Conservation (phyloP, 1,140 invertebrate genomes). For the Oncopodura yosiiana region DNA sequence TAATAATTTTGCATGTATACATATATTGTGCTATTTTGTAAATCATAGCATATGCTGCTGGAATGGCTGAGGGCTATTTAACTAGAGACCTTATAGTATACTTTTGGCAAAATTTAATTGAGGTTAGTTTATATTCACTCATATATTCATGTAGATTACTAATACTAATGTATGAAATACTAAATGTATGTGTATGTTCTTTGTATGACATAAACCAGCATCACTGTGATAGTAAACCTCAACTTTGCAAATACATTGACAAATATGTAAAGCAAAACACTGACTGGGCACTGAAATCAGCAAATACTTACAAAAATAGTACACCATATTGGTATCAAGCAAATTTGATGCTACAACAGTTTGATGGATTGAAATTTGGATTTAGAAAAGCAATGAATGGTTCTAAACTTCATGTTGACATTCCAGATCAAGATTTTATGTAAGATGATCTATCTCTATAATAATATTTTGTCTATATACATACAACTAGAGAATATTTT, state of each 20-base stretch:
- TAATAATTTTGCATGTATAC: too few relatives aligned
- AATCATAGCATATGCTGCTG: slow-evolving; percentile 83
- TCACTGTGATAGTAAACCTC: slow-evolving; percentile 55
- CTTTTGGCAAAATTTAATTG: slow-evolving; percentile 68
- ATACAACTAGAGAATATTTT: background rate
- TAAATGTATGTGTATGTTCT: background rate
- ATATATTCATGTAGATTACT: background rate
- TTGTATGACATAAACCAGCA: slow-evolving; percentile 31
- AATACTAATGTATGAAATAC: background rate
- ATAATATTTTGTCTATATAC: background rate
- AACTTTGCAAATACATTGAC: slow-evolving; percentile 58
- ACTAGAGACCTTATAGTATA: slow-evolving; percentile 71
- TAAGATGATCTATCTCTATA: slow-evolving; percentile 30
- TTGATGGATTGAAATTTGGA: slow-evolving; percentile 56
- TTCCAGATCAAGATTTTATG: slow-evolving; percentile 55
- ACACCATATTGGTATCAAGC: slow-evolving; percentile 76
- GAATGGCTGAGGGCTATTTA: slow-evolving; percentile 71
- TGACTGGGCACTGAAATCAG: slow-evolving; percentile 51
- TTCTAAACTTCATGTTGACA: slow-evolving; percentile 50
- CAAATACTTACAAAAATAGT: slow-evolving; percentile 42
- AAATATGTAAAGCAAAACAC: slow-evolving; percentile 55
- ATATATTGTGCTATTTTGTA: too few relatives aligned
- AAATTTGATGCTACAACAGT: slow-evolving; percentile 57
- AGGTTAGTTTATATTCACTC: slow-evolving; percentile 34
- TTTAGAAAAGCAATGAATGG: slow-evolving; percentile 56